These are phyloP conservation scores for Chalcosyrphus nemorum DNA, from an alignment of 2,888 invertebrate species.

Conservation along the genomic window DNA sequence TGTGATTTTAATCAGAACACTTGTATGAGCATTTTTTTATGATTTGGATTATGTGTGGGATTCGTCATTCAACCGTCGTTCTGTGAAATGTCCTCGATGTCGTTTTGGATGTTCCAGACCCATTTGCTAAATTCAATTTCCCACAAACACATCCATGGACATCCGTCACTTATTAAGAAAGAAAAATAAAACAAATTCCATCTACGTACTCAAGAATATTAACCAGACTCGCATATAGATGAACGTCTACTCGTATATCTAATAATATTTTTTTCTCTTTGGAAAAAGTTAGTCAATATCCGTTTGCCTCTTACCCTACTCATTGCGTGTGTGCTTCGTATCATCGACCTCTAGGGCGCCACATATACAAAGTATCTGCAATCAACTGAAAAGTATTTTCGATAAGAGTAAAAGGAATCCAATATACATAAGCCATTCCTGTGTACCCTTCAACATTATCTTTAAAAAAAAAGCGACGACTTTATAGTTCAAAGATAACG, in stretches of 20 bases:
- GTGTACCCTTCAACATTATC: not conserved
- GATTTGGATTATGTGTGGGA: not conserved
- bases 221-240: not conserved
- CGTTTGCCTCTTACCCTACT: not conserved
- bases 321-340: not conserved
- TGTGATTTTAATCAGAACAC: not conserved
- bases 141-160: not conserved
- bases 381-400: conserved; percentile 2
- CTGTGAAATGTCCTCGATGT: not conserved
- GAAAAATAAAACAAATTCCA: not conserved
- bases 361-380: not conserved
- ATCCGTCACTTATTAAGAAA: not conserved
- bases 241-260: too few species aligned
- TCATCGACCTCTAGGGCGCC: not conserved
- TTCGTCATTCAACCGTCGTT: not conserved
- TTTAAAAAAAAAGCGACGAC: not conserved
- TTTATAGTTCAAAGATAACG: not conserved
- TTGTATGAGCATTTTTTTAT: not conserved
- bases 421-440: not conserved
- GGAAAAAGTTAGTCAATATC: conserved; percentile 4
- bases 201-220: not conserved
- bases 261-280: not conserved
- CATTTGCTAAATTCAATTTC: not conserved
- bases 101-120: not conserved
- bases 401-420: conserved; percentile 7